Conservation (phyloP, 2,113 vertebrate genomes). For the Sminthopsis crassicaudata region DNA sequence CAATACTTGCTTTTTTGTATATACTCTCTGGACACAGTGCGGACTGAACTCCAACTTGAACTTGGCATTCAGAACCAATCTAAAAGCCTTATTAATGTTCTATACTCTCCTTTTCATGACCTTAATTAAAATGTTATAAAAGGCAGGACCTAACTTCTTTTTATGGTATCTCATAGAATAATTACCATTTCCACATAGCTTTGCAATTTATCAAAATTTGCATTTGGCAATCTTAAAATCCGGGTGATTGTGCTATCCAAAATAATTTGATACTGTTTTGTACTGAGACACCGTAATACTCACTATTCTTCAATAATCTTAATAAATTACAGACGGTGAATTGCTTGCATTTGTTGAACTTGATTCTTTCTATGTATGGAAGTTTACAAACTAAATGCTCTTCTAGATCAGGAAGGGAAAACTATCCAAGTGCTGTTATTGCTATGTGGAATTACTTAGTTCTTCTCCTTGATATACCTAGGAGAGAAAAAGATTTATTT, state of each 20-base stretch:
- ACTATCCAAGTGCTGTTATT: neutral
- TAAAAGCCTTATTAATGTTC: neutral
- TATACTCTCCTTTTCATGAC: neutral
- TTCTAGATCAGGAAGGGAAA: neutral
- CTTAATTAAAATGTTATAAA: neutral
- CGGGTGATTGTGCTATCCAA: neutral
- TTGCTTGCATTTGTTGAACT: neutral
- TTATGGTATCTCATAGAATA: neutral
- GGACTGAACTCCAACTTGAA: neutral
- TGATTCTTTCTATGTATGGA: neutral
- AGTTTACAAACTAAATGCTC: neutral
- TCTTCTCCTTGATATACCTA: neutral
- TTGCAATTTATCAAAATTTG: neutral
- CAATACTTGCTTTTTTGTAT: neutral
- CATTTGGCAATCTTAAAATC: neutral
- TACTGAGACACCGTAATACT: neutral
- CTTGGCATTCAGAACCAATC: neutral
- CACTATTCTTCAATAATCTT: neutral
- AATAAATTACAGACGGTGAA: neutral
- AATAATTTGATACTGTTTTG: neutral
- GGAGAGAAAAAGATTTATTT: neutral
- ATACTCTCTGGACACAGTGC: no score
- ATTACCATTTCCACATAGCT: neutral
- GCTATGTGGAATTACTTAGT: neutral
- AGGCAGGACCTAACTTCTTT: no score